These are phyloP conservation scores for Nematopogon swammerdamellus DNA, from an alignment of 2,888 invertebrate species.

Conservation along the genomic window DNA sequence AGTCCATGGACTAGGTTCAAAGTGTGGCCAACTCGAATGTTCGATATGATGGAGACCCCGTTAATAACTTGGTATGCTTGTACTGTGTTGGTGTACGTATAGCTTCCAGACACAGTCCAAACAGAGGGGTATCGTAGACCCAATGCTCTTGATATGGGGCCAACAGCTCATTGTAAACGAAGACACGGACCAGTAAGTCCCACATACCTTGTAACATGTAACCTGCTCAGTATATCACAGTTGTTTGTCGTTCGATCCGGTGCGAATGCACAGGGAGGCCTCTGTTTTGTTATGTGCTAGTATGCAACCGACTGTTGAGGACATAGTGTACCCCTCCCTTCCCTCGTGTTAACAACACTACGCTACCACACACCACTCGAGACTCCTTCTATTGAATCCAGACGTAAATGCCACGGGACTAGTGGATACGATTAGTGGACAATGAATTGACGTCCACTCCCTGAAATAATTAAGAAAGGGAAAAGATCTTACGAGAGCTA, in stretches of 20 bases:
- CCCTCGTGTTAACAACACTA: neutral
- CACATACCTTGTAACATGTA: constrained; percentile 13
- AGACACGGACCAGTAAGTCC: constrained; percentile 95
- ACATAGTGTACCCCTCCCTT: neutral
- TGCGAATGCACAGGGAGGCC: neutral
- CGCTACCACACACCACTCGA: neutral
- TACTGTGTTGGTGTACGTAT: constrained; percentile 26
- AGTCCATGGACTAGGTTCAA: neutral
- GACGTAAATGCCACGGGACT: too few relatives aligned
- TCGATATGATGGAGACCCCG: neutral
- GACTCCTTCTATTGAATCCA: too few relatives aligned
- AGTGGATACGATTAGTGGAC: too few relatives aligned
- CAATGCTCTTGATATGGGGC: constrained; percentile 98
- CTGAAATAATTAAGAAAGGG: too few relatives aligned
- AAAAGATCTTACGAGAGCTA: too few relatives aligned
- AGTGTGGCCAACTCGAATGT: neutral
- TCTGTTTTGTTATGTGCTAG: neutral
- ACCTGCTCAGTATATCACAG: neutral
- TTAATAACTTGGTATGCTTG: neutral
- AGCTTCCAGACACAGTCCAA: constrained; percentile 86
- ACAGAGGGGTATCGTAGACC: constrained; percentile 96
- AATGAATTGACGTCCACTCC: too few relatives aligned
- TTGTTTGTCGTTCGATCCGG: neutral
- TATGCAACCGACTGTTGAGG: neutral
- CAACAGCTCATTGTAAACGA: constrained; percentile 97